These are phyloP conservation scores for Latrodectus elegans DNA, from an alignment of 2,888 invertebrate species.

Conservation along the genomic window DNA sequence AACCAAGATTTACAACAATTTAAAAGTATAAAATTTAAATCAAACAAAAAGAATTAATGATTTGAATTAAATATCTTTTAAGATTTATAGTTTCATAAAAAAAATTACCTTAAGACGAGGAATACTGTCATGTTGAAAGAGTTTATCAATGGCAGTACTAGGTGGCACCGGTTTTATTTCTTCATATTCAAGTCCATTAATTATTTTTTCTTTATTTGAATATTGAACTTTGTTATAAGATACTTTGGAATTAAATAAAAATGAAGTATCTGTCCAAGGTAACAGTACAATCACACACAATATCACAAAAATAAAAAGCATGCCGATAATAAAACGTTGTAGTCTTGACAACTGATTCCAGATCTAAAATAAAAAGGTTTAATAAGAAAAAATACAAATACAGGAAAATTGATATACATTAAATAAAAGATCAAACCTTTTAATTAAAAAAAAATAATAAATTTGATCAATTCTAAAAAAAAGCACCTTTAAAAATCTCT, in stretches of 20 bases:
- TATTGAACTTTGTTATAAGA: slow-evolving; percentile 36
- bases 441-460: neutral
- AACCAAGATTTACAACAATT: too few relatives aligned
- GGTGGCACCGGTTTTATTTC: slow-evolving; percentile 4
- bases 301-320: slow-evolving; percentile 60
- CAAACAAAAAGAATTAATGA: neutral
- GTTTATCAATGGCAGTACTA: slow-evolving; percentile 1
- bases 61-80: neutral
- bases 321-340: slow-evolving; percentile 58
- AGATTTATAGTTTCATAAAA: neutral
- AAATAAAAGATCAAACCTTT: neutral
- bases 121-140: slow-evolving; percentile 32
- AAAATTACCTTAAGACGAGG: slow-evolving; percentile 43
- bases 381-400: neutral
- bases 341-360: slow-evolving; percentile 67
- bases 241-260: slow-evolving; percentile 9
- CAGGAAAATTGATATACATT: neutral
- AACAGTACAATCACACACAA: slow-evolving; percentile 59
- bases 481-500: neutral
- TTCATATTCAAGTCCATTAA: slow-evolving; percentile 14
- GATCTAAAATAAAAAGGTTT: slow-evolving; percentile 31
- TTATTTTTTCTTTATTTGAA: slow-evolving; percentile 1
- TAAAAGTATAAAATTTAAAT: neutral
- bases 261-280: slow-evolving; percentile 65
- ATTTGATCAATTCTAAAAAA: neutral